A percentile compares a stretch with the other conserved stretches of the same genome.
Conservation (phyloP, 2,888 invertebrate genomes). For the Troides helena region DNA sequence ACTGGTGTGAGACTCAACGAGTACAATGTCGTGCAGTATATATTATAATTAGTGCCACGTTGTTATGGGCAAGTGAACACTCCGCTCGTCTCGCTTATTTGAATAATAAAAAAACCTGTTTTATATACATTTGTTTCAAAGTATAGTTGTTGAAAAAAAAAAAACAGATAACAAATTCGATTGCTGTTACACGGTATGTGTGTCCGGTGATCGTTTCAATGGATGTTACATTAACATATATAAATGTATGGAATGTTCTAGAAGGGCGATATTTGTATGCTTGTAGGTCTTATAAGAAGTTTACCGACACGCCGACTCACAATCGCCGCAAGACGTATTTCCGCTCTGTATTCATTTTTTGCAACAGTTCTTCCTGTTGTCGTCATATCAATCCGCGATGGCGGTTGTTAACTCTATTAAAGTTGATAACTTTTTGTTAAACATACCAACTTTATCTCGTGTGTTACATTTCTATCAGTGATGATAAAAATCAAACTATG, state of each 20-base stretch:
- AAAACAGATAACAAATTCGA: too few species aligned
- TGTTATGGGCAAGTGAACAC: too few species aligned
- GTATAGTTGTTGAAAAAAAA: too few species aligned
- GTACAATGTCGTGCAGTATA: too few species aligned
- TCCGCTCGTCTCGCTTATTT: too few species aligned
- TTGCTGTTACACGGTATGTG: neutral
- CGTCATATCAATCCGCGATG: neutral
- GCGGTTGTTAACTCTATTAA: slow-evolving; percentile 1
- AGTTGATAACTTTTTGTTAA: neutral
- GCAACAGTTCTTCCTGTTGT: neutral
- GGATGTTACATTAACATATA: slow-evolving; percentile 21
- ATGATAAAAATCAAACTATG: too few species aligned
- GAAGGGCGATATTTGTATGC: slow-evolving; percentile 24
- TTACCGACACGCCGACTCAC: slow-evolving; percentile 11
- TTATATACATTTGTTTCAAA: too few species aligned
- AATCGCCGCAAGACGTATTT: slow-evolving; percentile 23
- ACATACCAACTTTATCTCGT: too few species aligned
- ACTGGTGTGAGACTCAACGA: too few species aligned
- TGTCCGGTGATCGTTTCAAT: slow-evolving; percentile 1
- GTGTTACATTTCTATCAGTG: too few species aligned
- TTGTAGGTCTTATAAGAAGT: slow-evolving; percentile 13
- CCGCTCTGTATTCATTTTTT: slow-evolving; percentile 6
- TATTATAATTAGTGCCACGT: too few species aligned
- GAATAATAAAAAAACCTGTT: too few species aligned
- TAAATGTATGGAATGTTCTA: slow-evolving; percentile 25